Evolutionary conservation across 2,888 invertebrate species (phyloP).

Genomic region (Synergus japonicus): DNA sequence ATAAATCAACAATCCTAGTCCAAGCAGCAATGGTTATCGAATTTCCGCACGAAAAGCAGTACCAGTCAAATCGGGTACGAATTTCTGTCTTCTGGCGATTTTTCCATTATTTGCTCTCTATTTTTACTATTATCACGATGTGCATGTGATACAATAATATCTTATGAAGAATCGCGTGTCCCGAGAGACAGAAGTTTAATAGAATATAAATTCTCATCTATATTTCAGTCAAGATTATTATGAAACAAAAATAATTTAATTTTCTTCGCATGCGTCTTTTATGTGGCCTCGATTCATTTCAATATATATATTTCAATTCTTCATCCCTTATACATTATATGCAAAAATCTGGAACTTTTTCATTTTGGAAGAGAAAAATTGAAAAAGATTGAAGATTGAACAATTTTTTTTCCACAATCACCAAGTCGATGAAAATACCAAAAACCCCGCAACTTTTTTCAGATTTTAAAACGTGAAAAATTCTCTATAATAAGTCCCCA

Average conservation of each 20-base stretch:
- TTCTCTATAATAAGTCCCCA: too few species aligned
- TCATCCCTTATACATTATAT: too few species aligned
- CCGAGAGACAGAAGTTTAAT: background rate
- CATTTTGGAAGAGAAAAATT: too few species aligned
- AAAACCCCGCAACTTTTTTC: too few species aligned
- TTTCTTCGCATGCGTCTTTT: background rate
- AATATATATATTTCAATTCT: too few species aligned
- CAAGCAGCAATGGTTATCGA: background rate
- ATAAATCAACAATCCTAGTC: slow-evolving; percentile 34
- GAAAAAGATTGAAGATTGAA: too few species aligned
- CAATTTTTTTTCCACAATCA: too few species aligned
- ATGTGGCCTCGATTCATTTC: background rate
- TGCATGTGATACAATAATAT: slow-evolving; percentile 18
- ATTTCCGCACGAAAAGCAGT: slow-evolving; percentile 34
- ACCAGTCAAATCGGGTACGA: slow-evolving; percentile 29
- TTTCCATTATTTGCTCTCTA: background rate
- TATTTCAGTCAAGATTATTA: too few species aligned
- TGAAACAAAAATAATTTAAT: background rate
- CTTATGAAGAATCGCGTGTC: background rate
- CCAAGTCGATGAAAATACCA: too few species aligned
- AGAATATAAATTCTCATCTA: too few species aligned
- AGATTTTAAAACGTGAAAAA: too few species aligned
- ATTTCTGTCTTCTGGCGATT: background rate
- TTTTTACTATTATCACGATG: slow-evolving; percentile 4
- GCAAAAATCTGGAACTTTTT: too few species aligned